phyloP scores from a whole-genome alignment of 64 coral and sea anemone species.

The Anthopleura sola region DNA sequence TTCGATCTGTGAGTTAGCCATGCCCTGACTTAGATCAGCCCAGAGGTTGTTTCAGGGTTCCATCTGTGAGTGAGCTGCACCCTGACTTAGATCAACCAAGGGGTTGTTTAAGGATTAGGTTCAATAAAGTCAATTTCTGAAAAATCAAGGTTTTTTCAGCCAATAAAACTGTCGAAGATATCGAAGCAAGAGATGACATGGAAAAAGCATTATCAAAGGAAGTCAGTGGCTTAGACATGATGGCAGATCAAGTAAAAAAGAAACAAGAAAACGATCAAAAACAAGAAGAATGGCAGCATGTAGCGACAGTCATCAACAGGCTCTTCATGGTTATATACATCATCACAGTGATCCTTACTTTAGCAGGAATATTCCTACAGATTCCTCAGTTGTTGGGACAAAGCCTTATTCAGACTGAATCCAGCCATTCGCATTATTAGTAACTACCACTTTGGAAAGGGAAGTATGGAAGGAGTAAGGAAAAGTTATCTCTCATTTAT shows the following conservation, averaged over 20 bases:
- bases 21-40: too few species aligned
- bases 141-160: too few species aligned
- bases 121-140: background rate
- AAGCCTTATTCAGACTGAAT: background rate
- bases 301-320: slow-evolving; percentile 72
- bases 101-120: too few species aligned
- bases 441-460: too few species aligned
- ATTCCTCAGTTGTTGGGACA: slow-evolving; percentile 32
- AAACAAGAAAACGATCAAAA: slow-evolving; percentile 60
- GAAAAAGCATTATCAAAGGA: slow-evolving; percentile 18
- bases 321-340: slow-evolving; percentile 68
- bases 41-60: too few species aligned
- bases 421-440: background rate
- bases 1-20: too few species aligned
- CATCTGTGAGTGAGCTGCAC: too few species aligned
- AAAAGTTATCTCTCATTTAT: too few species aligned
- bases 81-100: too few species aligned
- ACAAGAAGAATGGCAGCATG: slow-evolving; percentile 93
- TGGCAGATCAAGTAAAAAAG: slow-evolving; percentile 61
- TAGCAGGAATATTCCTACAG: slow-evolving; percentile 62
- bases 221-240: slow-evolving; percentile 56
- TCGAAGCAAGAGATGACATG: background rate
- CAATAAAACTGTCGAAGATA: background rate
- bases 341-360: slow-evolving; percentile 41
- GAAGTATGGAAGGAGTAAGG: too few species aligned